phyloP scores from a whole-genome alignment of 30 jellyfish, hydroid and myxozoan genomes.

The Pseudorhiza aurosa region DNA sequence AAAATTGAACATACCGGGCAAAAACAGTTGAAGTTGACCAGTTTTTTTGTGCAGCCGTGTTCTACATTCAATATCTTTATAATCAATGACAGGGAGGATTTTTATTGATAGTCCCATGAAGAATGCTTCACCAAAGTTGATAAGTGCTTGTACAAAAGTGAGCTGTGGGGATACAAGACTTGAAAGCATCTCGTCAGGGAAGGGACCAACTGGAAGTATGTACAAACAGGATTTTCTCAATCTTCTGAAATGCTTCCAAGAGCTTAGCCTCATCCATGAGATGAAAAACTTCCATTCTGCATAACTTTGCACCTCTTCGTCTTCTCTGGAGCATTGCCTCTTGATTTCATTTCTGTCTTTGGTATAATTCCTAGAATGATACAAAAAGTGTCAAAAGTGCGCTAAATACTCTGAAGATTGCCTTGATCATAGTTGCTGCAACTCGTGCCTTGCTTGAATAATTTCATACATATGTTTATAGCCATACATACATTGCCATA shows the following conservation, averaged over 20 bases:
- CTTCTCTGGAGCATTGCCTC: conserved; percentile 59
- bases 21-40: conserved; percentile 80
- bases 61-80: conserved; percentile 58
- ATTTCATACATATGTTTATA: too few species aligned
- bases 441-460: too few species aligned
- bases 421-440: too few species aligned
- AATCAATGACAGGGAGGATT: conserved; percentile 74
- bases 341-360: conserved; percentile 3
- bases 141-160: conserved; percentile 42
- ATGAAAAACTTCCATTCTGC: conserved; percentile 78
- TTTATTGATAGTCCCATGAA: conserved; percentile 66
- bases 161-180: conserved; percentile 58
- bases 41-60: conserved; percentile 76
- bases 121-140: conserved; percentile 68
- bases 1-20: conserved; percentile 64
- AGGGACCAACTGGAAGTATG: conserved; percentile 86
- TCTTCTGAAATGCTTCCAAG: conserved; percentile 60
- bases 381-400: too few species aligned
- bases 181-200: conserved; percentile 70
- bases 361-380: not conserved
- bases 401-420: too few species aligned
- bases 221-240: conserved; percentile 53
- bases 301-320: conserved; percentile 83
- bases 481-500: too few species aligned
- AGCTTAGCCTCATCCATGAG: conserved; percentile 53